Evolutionary conservation across 2,888 invertebrate species (phyloP).

Genomic region (Cheilosia scutellata): DNA sequence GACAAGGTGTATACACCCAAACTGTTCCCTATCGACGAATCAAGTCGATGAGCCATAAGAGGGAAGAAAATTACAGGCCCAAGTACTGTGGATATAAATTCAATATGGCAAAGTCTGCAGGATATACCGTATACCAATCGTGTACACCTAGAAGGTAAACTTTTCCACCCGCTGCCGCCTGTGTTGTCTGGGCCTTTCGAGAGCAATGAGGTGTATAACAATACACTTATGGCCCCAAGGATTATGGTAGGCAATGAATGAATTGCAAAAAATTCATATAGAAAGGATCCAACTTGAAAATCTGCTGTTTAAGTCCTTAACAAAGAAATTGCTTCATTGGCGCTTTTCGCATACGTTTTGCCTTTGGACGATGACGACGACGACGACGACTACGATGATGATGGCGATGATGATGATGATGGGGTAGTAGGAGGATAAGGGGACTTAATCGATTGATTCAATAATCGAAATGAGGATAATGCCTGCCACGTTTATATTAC

Average conservation of each 20-base stretch:
- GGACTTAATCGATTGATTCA: constrained; percentile 75
- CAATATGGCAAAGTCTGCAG: constrained; percentile 75
- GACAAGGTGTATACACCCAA: constrained; percentile 68
- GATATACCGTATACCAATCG: constrained; percentile 52
- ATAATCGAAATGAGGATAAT: constrained; percentile 76
- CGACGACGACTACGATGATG: constrained; percentile 15
- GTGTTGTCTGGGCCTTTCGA: constrained; percentile 71
- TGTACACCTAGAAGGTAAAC: constrained; percentile 75
- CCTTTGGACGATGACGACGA: constrained; percentile 42
- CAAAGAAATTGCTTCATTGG: constrained; percentile 77
- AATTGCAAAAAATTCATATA: constrained; percentile 74
- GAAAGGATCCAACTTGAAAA: constrained; percentile 76
- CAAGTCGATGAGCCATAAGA: constrained; percentile 48
- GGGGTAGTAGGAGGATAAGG: constrained; percentile 28
- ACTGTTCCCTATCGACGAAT: constrained; percentile 35
- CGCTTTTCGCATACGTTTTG: constrained; percentile 73
- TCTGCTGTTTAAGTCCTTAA: constrained; percentile 75
- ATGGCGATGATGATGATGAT: constrained; percentile 16
- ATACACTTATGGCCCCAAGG: constrained; percentile 75
- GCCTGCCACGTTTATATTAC: constrained; percentile 75
- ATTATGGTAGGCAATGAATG: constrained; percentile 76
- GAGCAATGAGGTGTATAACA: constrained; percentile 76
- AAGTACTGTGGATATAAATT: constrained; percentile 68
- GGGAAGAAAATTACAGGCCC: constrained; percentile 51
- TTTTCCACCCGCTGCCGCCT: constrained; percentile 48